Evolutionary conservation across 2,797 vertebrate species (phyloP), one percentile per base, ranked within the genome.

Genomic region (Erithacus rubecula): DNA sequence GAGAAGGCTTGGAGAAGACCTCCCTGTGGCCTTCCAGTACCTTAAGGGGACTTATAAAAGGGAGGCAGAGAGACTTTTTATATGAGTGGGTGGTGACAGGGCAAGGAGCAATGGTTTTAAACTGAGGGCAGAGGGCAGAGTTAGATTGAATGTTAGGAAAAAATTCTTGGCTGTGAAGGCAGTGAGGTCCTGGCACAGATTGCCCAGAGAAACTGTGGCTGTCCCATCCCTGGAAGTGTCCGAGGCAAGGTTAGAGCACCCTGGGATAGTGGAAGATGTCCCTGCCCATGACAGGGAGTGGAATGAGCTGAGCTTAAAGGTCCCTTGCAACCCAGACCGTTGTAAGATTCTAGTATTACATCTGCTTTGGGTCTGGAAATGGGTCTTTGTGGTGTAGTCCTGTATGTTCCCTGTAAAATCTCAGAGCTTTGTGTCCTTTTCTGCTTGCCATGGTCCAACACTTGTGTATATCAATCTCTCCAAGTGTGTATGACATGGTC

Each of bases 371-470:
- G 10, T 72, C 26, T 24, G 55, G 47, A 55, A 69, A 9, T 46
- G n/a, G 37, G 41, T 68, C 46, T 43, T 15, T n/a, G n/a, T 51
- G 41, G 27, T 16, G 3, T 43, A 7, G 62, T 67, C 32, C 44
- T 21, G 5, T 36, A 5, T 46, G 32, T 41, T 71, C 39, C 3
- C 2, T 55, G 3, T 49, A 52, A 79, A 81, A 76, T 72, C 21
- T 70, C 22, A 46, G 27, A 55, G 43, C 8, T 10, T 29, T 0
- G 0, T 67, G 47, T 67, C 12, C 21, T 90, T 60, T 60, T 49
- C 34, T 83, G 68, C 37, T 58, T 69, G 70, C 43, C 2, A 0
- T 6, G 46, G 58, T n/a, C 62, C 19, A 22, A 1, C 7, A 0
- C 17, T 44, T 29, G 7, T n/a, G 34, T 60, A 70, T 36, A 39